Evolutionary conservation across 2,113 vertebrate species (phyloP).

Genomic region (Gasterosteus aculeatus): DNA sequence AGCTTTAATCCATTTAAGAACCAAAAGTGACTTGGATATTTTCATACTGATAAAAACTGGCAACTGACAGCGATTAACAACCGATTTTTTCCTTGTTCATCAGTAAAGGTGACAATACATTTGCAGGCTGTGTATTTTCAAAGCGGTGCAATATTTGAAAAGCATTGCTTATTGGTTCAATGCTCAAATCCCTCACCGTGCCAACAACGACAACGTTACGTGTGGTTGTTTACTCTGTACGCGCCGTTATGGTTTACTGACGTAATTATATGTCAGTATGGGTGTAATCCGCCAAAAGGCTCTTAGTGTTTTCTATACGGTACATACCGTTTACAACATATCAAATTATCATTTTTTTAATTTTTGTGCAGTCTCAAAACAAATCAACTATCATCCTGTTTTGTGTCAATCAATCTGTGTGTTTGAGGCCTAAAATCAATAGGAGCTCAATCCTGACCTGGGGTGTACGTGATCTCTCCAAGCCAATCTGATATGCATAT

Average conservation of each 20-base stretch:
- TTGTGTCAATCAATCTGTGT: constrained; percentile 6
- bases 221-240: neutral
- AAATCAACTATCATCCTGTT: neutral
- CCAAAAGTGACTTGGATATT: constrained; percentile 29
- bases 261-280: neutral
- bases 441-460: neutral
- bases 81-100: neutral
- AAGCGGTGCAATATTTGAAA: constrained; percentile 29
- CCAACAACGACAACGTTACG: constrained; percentile 6
- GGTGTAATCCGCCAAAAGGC: neutral
- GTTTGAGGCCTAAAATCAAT: constrained; percentile 20
- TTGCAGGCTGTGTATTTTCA: neutral
- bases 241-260: neutral
- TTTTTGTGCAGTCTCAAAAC: neutral
- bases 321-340: neutral
- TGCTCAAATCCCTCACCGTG: constrained; percentile 13
- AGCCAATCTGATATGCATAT: constrained; percentile 3
- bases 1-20: constrained; percentile 36
- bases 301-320: neutral
- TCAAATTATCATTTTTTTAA: neutral
- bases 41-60: neutral
- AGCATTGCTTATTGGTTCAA: neutral
- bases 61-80: constrained; percentile 7
- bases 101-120: constrained; percentile 6
- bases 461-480: neutral